Evolutionary conservation across 2,797 vertebrate genomes (phyloP), one percentile per base, ranked within the genome.

Genomic region (Rhadinocentrus ornatus): DNA sequence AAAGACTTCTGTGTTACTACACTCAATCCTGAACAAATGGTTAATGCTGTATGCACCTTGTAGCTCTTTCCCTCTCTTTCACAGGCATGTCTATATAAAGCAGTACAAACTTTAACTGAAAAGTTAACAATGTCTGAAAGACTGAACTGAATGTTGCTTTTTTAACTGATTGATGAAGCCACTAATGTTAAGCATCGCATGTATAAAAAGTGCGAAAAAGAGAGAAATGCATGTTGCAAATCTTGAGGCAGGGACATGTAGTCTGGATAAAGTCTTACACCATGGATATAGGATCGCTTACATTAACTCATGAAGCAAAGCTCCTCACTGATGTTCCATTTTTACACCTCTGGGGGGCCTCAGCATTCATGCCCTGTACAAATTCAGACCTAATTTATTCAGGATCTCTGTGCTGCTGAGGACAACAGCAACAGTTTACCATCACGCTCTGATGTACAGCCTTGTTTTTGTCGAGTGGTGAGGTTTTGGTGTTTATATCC

Each of bases 401-500:
- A 64, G 58, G 63, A 65, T 16, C 62, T 58, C 13, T 75, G 60
- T 12, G 53, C 24, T 1, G 35, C 69, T 52, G 64, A 56, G 60
- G 62, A 83, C 57, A 53, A 54, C 67, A 32, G 64, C 29, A 24
- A 1, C 65, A 29, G 57, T 67, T 75, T 66, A 53, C 60, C 15
- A 10, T 69, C 82, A 16, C 60, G 58, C 66, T 69, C 0, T 55
- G 35, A 83, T 55, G 16, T 62, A 57, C 71, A 34, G 65, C 62
- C 62, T 77, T 81, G 75, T 86, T 81, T 77, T 67, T 24, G 61
- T 73, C 20, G 8, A 27, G 64, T 41, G 34, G n/a, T 31, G 67
- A 73, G 37, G 63, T 22, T 67, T 39, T 3, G 3, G 35, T 78
- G 81, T 88, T 87, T 83, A 71, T 68, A 34, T 71, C 57, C 66